Conservation (phyloP, 2,113 vertebrate species). For the Micromys minutus region DNA sequence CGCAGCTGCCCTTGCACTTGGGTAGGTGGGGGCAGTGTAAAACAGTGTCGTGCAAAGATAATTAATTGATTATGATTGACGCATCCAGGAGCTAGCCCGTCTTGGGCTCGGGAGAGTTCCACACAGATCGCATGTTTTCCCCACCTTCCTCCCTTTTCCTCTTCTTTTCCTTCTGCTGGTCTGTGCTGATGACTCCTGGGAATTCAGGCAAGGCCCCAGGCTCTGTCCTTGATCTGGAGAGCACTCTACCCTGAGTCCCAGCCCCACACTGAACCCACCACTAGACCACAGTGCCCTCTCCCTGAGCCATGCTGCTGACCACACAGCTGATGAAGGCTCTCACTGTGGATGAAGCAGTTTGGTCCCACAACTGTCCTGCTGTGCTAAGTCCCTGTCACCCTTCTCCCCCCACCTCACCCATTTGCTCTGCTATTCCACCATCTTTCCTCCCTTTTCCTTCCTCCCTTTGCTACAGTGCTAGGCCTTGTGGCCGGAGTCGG, state of each 20-base stretch:
- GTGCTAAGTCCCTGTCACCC: not conserved
- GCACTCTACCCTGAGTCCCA: not conserved
- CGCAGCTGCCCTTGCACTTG: not conserved
- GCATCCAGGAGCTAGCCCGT: not conserved
- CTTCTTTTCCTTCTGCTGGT: not conserved
- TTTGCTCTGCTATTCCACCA: not conserved
- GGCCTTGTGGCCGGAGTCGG: not conserved
- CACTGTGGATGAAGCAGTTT: not conserved
- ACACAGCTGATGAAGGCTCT: not conserved
- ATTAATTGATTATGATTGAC: not conserved
- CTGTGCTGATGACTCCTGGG: not conserved
- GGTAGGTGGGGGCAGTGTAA: not conserved
- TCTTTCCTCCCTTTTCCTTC: not conserved
- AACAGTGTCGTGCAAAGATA: not conserved
- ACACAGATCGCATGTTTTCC: not conserved
- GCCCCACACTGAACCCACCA: not conserved
- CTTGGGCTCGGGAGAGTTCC: not conserved
- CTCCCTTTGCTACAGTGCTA: slow-evolving; percentile 17
- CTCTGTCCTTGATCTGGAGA: not conserved
- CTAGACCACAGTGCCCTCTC: accelerated
- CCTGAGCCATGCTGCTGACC: not conserved
- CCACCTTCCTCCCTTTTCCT: not conserved
- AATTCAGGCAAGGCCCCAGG: not conserved
- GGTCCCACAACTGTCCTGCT: not conserved
- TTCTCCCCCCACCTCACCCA: not conserved